Percentiles rank a stretch among this genome's conserved stretches.
phyloP scores from a whole-genome alignment of 1,140 invertebrate genomes.

The Drosophila triauraria region DNA sequence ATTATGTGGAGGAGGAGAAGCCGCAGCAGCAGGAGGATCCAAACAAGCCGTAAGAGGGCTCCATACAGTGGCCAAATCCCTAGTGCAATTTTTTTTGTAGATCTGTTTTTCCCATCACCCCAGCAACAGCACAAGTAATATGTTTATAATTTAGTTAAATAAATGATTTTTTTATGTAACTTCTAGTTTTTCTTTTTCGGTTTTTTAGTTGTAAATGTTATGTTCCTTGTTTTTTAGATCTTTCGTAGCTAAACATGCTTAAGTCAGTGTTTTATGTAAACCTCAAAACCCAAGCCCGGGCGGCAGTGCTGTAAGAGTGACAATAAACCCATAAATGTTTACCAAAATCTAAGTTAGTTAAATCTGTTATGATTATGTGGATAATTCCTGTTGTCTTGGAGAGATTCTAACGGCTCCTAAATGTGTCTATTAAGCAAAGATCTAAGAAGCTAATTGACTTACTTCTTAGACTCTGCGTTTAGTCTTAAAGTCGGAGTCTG shows the following conservation, averaged over 20 bases:
- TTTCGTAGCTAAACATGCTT: neutral
- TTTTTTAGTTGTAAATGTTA: neutral
- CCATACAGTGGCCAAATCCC: conserved; percentile 2
- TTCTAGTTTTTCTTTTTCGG: neutral
- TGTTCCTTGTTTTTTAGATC: neutral
- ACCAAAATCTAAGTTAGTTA: too few species aligned
- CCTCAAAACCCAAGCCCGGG: too few species aligned
- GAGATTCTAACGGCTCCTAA: neutral
- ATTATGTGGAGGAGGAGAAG: conserved; percentile 45
- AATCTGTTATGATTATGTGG: too few species aligned
- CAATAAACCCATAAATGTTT: neutral
- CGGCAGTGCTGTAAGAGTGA: too few species aligned
- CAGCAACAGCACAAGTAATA: conserved; percentile 16
- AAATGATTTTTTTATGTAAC: conserved; percentile 5
- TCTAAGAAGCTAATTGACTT: too few species aligned
- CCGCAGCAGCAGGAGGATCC: neutral
- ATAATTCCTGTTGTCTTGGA: too few species aligned
- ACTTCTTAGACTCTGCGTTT: neutral
- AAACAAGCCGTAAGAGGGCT: neutral
- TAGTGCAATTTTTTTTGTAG: conserved; percentile 35
- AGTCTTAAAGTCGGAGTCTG: neutral
- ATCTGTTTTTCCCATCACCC: neutral
- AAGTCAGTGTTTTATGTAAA: too few species aligned
- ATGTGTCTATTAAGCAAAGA: neutral
- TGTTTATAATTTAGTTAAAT: conserved; percentile 31